Conservation (phyloP, 2,888 invertebrate species). For the Lepidochrysops patricia region DNA sequence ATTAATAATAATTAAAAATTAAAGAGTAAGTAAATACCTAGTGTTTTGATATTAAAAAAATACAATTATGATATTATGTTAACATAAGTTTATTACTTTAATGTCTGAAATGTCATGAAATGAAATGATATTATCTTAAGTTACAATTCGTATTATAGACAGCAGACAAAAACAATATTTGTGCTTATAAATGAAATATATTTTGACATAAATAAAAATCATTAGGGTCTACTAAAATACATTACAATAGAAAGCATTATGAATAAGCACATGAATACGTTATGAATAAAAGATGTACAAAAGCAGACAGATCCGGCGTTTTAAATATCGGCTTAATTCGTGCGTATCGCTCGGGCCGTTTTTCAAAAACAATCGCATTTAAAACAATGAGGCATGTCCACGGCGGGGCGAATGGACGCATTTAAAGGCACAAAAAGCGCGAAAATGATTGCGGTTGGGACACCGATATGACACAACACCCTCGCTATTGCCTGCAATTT, state of each 20-base stretch:
- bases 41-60: too few species aligned
- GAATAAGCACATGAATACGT: conserved; percentile 8
- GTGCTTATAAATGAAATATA: background rate
- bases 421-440: conserved; percentile 24
- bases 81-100: too few species aligned
- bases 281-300: conserved; percentile 9
- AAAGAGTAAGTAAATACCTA: too few species aligned
- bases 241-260: conserved; percentile 9
- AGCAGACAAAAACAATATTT: too few species aligned
- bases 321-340: conserved; percentile 49
- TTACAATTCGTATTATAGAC: too few species aligned
- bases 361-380: conserved; percentile 56
- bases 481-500: background rate
- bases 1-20: too few species aligned
- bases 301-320: conserved; percentile 33
- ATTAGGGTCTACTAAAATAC: background rate
- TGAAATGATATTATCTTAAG: too few species aligned
- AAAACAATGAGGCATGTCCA: conserved; percentile 52
- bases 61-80: too few species aligned
- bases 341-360: conserved; percentile 38
- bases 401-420: conserved; percentile 33
- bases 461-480: background rate
- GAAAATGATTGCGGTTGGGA: conserved; percentile 21
- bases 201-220: background rate
- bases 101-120: too few species aligned